These are phyloP conservation scores for Aleiodes testaceus DNA, from an alignment of 2,888 invertebrate species.

Conservation along the genomic window DNA sequence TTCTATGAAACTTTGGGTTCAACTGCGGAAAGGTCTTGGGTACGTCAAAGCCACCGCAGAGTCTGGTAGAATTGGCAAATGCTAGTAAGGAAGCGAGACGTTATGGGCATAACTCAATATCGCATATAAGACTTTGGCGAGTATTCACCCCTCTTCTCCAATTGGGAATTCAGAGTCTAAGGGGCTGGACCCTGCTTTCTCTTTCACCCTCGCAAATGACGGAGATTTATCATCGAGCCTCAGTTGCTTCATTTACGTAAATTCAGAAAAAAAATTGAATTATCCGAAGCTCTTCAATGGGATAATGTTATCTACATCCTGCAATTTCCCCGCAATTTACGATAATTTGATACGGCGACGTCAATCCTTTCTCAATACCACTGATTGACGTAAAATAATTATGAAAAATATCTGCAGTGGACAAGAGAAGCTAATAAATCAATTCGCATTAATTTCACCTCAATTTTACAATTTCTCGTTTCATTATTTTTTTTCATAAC, in stretches of 20 bases:
- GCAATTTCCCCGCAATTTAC: too few species aligned
- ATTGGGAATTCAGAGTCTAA: neutral
- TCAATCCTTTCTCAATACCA: constrained; percentile 21
- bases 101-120: constrained; percentile 69
- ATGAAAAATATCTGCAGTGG: constrained; percentile 10
- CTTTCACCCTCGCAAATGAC: constrained; percentile 46
- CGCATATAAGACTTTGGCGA: constrained; percentile 60
- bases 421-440: constrained; percentile 36
- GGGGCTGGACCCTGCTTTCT: constrained; percentile 48
- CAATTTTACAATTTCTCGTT: constrained; percentile 58
- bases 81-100: constrained; percentile 60
- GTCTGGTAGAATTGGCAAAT: constrained; percentile 46
- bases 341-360: too few species aligned
- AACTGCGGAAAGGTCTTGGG: constrained; percentile 37
- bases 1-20: constrained; percentile 4
- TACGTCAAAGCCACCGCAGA: constrained; percentile 47
- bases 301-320: too few species aligned
- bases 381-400: constrained; percentile 17
- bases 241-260: too few species aligned
- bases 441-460: constrained; percentile 10
- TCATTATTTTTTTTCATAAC: constrained; percentile 55
- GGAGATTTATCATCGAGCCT: too few species aligned
- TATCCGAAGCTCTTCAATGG: too few species aligned
- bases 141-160: constrained; percentile 22
- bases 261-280: too few species aligned